Conservation (phyloP, 2,797 vertebrate genomes). For the Bufotes viridis region DNA sequence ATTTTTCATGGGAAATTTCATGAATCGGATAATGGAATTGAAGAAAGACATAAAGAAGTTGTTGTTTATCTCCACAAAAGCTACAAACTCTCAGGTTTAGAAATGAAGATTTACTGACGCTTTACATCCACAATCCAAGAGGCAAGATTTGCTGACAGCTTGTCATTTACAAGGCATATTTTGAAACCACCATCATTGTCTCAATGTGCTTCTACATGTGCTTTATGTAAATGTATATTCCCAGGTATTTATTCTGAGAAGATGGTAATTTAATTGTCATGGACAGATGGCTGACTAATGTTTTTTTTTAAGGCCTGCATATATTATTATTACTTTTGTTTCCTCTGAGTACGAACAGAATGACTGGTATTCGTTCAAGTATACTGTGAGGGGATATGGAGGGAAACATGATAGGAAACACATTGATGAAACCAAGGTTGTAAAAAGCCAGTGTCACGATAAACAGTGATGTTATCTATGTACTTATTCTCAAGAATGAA, state of each 20-base stretch:
- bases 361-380: neutral
- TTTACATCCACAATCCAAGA: neutral
- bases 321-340: neutral
- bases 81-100: neutral
- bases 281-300: constrained; percentile 3
- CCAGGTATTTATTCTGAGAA: neutral
- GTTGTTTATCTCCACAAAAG: neutral
- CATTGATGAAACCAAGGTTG: neutral
- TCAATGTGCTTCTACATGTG: neutral
- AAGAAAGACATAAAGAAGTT: neutral
- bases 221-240: neutral
- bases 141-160: neutral
- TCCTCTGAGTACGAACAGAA: neutral
- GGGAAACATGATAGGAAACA: neutral
- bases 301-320: constrained; percentile 5
- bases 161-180: neutral
- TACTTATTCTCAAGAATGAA: neutral
- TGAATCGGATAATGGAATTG: neutral
- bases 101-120: neutral
- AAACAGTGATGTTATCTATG: neutral
- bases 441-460: too few relatives aligned
- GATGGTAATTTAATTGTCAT: constrained; percentile 9
- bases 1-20: neutral
- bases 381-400: neutral
- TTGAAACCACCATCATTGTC: neutral